Conservation (phyloP, 2,797 vertebrate genomes). For the Champsocephalus esox region DNA sequence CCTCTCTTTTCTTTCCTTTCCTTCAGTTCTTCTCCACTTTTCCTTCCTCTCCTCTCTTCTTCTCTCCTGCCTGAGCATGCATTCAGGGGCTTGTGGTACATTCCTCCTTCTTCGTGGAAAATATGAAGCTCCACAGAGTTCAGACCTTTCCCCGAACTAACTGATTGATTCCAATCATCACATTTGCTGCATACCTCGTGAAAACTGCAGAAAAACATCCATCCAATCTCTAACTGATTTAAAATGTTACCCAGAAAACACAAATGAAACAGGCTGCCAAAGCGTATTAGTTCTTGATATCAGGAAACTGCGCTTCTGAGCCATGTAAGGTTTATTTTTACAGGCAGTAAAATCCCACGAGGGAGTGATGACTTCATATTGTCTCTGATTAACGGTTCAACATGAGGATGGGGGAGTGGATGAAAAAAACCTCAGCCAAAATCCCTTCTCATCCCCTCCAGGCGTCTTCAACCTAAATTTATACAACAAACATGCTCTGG, state of each 20-base stretch:
- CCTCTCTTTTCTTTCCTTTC: not conserved
- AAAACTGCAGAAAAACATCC: slow-evolving; percentile 5
- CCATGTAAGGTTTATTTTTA: slow-evolving; percentile 72
- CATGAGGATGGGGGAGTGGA: slow-evolving; percentile 60
- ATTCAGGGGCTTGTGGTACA: slow-evolving; percentile 15
- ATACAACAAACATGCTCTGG: slow-evolving; percentile 41
- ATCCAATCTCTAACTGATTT: slow-evolving; percentile 1
- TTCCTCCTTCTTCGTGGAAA: slow-evolving; percentile 47
- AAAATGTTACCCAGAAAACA: slow-evolving; percentile 26
- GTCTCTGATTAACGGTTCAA: slow-evolving; percentile 77
- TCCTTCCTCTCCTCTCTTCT: not conserved
- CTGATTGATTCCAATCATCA: slow-evolving; percentile 30
- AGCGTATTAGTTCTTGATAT: slow-evolving; percentile 63
- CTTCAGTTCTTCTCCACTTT: slow-evolving; percentile 20
- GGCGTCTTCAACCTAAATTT: slow-evolving; percentile 72
- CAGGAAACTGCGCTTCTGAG: slow-evolving; percentile 65
- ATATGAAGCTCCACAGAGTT: slow-evolving; percentile 23
- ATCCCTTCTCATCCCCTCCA: slow-evolving; percentile 62
- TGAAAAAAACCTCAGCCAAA: slow-evolving; percentile 68
- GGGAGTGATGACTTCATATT: slow-evolving; percentile 79
- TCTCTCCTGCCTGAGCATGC: slow-evolving; percentile 15
- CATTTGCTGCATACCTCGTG: not conserved
- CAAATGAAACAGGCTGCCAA: slow-evolving; percentile 47
- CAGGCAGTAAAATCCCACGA: slow-evolving; percentile 79
- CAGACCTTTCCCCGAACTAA: slow-evolving; percentile 8